Percentiles rank a stretch among this genome's conserved stretches.
phyloP scores from a whole-genome alignment of 1,140 invertebrate genomes.

The Propsilocerus akamusi region DNA sequence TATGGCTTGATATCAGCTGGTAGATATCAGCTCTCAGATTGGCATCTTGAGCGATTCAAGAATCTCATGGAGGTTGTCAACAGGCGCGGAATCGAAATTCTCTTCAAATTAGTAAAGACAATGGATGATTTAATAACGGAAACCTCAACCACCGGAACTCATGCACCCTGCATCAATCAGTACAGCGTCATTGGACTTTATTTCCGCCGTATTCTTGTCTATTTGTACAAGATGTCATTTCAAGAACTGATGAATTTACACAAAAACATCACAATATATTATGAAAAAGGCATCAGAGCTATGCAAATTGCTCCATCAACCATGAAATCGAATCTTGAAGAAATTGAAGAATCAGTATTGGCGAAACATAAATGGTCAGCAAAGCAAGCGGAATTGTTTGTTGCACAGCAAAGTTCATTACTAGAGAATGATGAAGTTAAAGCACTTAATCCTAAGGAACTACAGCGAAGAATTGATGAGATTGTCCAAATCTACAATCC shows the following conservation, averaged over 20 bases:
- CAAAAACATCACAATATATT: constrained; percentile 41
- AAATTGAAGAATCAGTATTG: constrained; percentile 7
- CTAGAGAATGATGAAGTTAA: constrained; percentile 61
- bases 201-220: constrained; percentile 55
- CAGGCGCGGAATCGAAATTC: constrained; percentile 31
- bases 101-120: constrained; percentile 35
- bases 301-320: constrained; percentile 10
- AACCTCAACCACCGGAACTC: constrained; percentile 11
- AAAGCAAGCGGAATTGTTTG: constrained; percentile 71
- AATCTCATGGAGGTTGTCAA: constrained; percentile 30
- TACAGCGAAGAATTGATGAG: constrained; percentile 57
- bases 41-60: constrained; percentile 30
- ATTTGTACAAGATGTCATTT: constrained; percentile 66
- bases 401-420: constrained; percentile 64
- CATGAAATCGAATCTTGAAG: constrained; percentile 5
- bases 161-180: constrained; percentile 22
- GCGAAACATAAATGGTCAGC: constrained; percentile 43
- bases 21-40: constrained; percentile 29
- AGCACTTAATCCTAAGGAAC: constrained; percentile 50
- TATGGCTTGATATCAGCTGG: constrained; percentile 30
- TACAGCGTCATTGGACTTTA: constrained; percentile 47
- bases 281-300: constrained; percentile 27
- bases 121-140: constrained; percentile 17
- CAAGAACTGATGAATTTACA: constrained; percentile 52
- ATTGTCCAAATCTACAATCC: constrained; percentile 57